Evolutionary conservation across 2,888 invertebrate species (phyloP), one percentile per base, ranked within the genome.

Genomic region (Thera obeliscata): DNA sequence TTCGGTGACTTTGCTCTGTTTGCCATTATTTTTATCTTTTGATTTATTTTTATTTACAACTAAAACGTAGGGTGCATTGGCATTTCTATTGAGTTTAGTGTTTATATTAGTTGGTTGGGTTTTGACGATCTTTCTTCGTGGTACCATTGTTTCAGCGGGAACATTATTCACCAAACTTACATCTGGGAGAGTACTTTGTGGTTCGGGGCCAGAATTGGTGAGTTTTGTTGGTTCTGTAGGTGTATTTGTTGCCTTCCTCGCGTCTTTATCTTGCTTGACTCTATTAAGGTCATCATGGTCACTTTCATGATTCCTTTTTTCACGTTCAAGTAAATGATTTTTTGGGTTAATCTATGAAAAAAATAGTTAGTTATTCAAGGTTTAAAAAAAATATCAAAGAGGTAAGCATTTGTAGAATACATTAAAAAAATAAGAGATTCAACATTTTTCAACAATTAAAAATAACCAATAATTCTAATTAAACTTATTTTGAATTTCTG

Each of bases 281-380:
- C n/a, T 2, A 6, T 1, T 11, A 0, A 35, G 12, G 2, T 22
- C n/a, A 22, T 43, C 8, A 2, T 52, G 50, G 38, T 66, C 65
- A 50, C 50, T 60, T 46, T 66, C 61, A 8, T 61, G 61, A 12
- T 66, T n/a, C 36, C 57, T 46, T 66, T 56, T 66, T 11, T 5
- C 46, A 3, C 61, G 43, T 36, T 52, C 43, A 5, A 38, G 7
- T 6, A 57, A 12, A 22, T 56, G 5, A 41, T 41, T 61, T 46
- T 9, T 12, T 8, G 8, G 9, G 41, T 6, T 7, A 2, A 56
- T 46, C 66, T 66, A 60, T 12, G 43, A 2, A 58, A 12, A 54
- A 35, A 52, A 50, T 50, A 50, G 22, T 22, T 22, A 0, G 22
- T 22, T 22, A 22, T 22, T 22, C 22, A 22, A 22, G 22, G 22